Evolutionary conservation across 2,113 vertebrate genomes (phyloP), one percentile per base, ranked within the genome.

Genomic region (Elephantulus edwardii): DNA sequence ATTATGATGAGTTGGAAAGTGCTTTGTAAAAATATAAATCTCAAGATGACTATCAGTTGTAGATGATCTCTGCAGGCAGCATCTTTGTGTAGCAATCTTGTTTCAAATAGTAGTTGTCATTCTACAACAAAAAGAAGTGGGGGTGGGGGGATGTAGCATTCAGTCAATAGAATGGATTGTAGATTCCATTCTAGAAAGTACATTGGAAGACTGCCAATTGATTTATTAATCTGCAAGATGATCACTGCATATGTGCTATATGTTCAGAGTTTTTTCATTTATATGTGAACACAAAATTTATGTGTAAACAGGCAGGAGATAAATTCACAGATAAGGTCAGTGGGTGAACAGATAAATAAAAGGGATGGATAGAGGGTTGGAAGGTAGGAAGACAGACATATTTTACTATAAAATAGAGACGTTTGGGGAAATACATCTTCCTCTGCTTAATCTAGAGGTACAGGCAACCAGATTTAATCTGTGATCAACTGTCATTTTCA

Each of bases 21-120:
- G 30, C 50, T 88, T 91, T 88, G 42, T 46, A 79, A 82, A n/a
- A 64, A 16, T 30, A 46, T 83, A 80, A 40, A 89, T 19, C 58
- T 91, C 66, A 86, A 28, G 64, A 92, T 26, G 54, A 84, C 91
- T 92, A 28, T 85, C 85, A 86, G 20, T 64, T 89, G 88, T 89
- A 91, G 75, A 71, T 93, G 58, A 80, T 78, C 50, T 92, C 82
- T 89, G 72, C 33, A 88, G 56, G 80, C 70, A 78, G 33, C 46
- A 70, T 80, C 64, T 88, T 90, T 94, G 40, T 80, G 13, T 80
- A 72, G 74, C 52, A 88, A 46, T 28, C 6, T 85, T 90, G 70
- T 79, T 90, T 90, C 86, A 71, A 70, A 85, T 10, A 70, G 33
- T 78, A 64, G 46, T 42, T 85, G 16, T 92, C 24, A 50, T 10